Conservation (phyloP, 1,140 invertebrate genomes). For the Zaprionus davidi region DNA sequence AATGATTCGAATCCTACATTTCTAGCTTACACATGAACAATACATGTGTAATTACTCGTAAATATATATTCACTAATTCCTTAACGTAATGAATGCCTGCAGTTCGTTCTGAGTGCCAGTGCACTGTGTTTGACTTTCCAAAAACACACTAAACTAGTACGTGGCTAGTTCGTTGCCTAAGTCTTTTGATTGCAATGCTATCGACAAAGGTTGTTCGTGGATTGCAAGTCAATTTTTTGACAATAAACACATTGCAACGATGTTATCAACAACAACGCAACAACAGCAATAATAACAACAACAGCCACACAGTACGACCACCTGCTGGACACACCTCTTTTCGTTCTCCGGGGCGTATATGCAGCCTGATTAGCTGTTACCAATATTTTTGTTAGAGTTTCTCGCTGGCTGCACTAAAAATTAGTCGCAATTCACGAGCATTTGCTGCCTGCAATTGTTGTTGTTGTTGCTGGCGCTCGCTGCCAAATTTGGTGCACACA, state of each 20-base stretch:
- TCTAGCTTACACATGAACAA: not conserved
- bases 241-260: slow-evolving; percentile 79
- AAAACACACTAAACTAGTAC: slow-evolving; percentile 7
- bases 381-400: slow-evolving; percentile 67
- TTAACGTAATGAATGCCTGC: not conserved
- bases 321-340: slow-evolving; percentile 73
- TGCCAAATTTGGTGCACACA: slow-evolving; percentile 25
- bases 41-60: not conserved
- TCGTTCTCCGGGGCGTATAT: slow-evolving; percentile 62
- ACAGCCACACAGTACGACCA: slow-evolving; percentile 47
- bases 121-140: slow-evolving; percentile 28
- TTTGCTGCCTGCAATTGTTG: slow-evolving; percentile 46
- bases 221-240: slow-evolving; percentile 76
- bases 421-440: slow-evolving; percentile 77
- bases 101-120: slow-evolving; percentile 4
- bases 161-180: slow-evolving; percentile 67
- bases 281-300: slow-evolving; percentile 20
- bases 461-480: slow-evolving; percentile 26
- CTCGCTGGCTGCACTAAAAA: slow-evolving; percentile 67
- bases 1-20: not conserved
- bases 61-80: not conserved
- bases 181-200: slow-evolving; percentile 72
- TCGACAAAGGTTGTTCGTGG: slow-evolving; percentile 67
- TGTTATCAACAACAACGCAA: slow-evolving; percentile 68
- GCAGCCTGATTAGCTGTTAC: slow-evolving; percentile 76